Base-by-base conservation (phyloP, 2,113 vertebrate species). In the Elgaria multicarinata region DNA sequence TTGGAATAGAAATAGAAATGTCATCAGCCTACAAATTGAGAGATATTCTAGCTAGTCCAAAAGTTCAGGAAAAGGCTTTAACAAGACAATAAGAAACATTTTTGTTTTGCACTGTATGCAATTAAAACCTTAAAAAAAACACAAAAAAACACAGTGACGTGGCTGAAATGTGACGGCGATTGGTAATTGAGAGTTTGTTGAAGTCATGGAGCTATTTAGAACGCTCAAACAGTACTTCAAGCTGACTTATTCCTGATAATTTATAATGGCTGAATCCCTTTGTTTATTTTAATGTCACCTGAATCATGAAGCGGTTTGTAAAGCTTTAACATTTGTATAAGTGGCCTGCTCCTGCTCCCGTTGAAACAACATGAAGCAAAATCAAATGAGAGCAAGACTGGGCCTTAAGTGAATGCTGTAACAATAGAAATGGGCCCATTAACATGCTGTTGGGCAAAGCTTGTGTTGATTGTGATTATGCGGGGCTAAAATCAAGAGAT, bases 251-350 rank as follows among this genome's bases (percentile, higher is more conserved):
- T 88, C 85, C 96, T 95, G 90, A 93, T 90, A 95, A 97, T 97
- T 96, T 97, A 96, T 97, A 97, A 97, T 97, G 97, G 97, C 97
- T 97, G 97, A 97, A 97, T 97, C 97, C 95, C 86, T 93, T 94
- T 94, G 72, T 92, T 95, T 94, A 93, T 92, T 95, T 96, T 94
- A 90, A 62, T 95, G 93, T 95, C 96, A 97, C 95, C 95, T 95
- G 89, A 96, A 92, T 95, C 96, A 96, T 95, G 93, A 87, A 95
- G 95, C 95, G 86, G 86, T 97, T 95, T 96, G 96, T 96, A 93
- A 96, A 94, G 97, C 95, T 96, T 87, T 95, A 93, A 89, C 95
- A 96, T 90, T 42, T 89, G 72, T 91, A 92, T 94, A 93, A 92
- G 94, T 78, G 89, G 92, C 94, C 95, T 96, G 93, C 95, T 96